phyloP scores from a whole-genome alignment of 2,113 vertebrate genomes.

The Camelus bactrianus region DNA sequence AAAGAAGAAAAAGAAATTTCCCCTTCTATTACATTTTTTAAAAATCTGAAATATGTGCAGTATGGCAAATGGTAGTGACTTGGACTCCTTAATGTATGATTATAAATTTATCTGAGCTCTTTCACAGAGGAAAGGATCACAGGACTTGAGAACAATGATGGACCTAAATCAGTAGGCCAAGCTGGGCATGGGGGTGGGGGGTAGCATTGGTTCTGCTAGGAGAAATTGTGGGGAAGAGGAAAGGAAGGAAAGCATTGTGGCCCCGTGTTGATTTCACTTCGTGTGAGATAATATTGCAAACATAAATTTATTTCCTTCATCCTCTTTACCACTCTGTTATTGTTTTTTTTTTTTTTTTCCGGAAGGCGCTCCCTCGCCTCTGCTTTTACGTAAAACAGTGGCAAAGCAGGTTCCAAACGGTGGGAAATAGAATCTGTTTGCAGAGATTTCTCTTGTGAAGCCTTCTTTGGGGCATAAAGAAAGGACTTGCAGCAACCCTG shows the following conservation, averaged over 20 bases:
- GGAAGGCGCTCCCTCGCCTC: neutral
- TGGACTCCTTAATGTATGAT: neutral
- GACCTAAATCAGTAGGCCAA: neutral
- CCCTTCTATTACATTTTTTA: conserved; percentile 58
- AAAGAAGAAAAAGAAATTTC: conserved; percentile 22
- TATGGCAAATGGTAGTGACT: conserved; percentile 5
- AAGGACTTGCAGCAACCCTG: neutral
- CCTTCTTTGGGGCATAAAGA: neutral
- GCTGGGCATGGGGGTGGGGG: neutral
- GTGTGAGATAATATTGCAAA: neutral
- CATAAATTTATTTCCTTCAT: neutral
- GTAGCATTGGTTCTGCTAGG: neutral
- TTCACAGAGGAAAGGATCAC: neutral
- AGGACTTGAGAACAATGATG: conserved; percentile 38
- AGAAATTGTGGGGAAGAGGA: neutral
- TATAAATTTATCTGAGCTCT: conserved; percentile 15
- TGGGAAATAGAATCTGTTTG: conserved; percentile 44
- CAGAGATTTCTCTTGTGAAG: conserved; percentile 44
- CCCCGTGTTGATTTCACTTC: neutral
- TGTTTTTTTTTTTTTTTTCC: neutral
- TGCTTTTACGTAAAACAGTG: conserved; percentile 56
- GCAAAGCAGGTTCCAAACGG: neutral
- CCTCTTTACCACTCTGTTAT: neutral
- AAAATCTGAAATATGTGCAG: conserved; percentile 44
- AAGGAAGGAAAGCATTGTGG: neutral